Base-by-base conservation (phyloP, 2,113 vertebrate genomes). In the Eupsittula cactorum region DNA sequence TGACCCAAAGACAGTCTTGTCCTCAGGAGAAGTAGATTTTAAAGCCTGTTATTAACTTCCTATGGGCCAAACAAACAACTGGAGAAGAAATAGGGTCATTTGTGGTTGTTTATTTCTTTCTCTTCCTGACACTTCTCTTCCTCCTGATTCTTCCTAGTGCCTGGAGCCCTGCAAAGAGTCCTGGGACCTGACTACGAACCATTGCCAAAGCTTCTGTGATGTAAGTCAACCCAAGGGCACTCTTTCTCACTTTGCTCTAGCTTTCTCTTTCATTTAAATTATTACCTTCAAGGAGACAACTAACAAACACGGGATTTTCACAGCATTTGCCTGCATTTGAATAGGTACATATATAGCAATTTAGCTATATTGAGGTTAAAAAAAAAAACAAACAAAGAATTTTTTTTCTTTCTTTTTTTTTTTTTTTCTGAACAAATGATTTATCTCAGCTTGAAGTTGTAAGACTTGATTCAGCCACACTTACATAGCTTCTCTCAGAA, bases 101-200 rank as follows among this genome's bases (percentile, higher is more conserved):
- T 94, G 65, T 89, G n/a, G 35, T 89, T 68, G 57, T 53, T 52
- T 74, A 10, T 81, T 47, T 90, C 42, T 62, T 77, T 65, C 25
- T 88, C 23, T 82, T 76, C 13, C 12, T 94, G n/a, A 82, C 68
- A 35, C 9, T 80, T 90, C n/a, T 77, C 35, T 91, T 28, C 24
- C 39, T 88, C 27, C 15, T 92, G 64, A 74, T 95, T 91, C 59
- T 91, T 97, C 92, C 92, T 97, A 99, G 99, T 99, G 99, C 98
- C 98, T 99, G 98, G 99, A 99, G 97, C 99, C 99, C n/a, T 99
- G 99, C 98, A 99, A 99, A 97, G 98, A 98, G 94, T 98, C 98
- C 77, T 98, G 99, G 98, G 98, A 99, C 95, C 97, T 99, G 95
- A 98, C 98, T 96, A 98, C 98, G 97, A 99, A 98, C 92, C 98